phyloP scores from a whole-genome alignment of 2,113 vertebrate species.

The Microcebus jonahi region DNA sequence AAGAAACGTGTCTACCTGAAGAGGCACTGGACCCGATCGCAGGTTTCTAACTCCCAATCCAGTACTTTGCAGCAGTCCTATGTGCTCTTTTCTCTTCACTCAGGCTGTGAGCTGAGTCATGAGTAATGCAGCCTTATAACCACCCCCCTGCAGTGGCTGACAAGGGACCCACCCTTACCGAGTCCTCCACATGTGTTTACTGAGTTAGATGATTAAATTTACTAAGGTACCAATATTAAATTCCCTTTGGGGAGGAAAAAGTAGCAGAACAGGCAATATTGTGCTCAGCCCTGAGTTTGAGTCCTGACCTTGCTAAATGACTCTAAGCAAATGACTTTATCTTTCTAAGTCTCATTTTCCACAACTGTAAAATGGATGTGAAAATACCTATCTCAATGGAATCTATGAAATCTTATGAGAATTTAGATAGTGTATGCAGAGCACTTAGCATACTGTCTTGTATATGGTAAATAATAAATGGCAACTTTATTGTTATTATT shows the following conservation, averaged over 20 bases:
- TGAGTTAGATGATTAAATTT: neutral
- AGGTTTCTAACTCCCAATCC: neutral
- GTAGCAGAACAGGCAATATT: neutral
- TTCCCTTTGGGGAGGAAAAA: neutral
- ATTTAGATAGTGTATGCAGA: neutral
- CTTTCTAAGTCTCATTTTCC: neutral
- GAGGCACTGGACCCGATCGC: neutral
- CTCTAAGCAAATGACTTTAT: neutral
- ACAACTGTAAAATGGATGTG: neutral
- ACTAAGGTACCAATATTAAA: neutral
- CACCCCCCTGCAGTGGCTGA: neutral
- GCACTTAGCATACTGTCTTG: neutral
- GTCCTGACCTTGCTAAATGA: neutral
- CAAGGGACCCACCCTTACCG: fast-evolving
- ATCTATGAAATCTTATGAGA: neutral
- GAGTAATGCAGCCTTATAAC: neutral
- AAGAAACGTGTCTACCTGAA: neutral
- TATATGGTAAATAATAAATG: neutral
- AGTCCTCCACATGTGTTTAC: too few relatives aligned
- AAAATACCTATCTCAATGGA: neutral
- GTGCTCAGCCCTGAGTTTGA: neutral
- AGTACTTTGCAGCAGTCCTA: fast-evolving
- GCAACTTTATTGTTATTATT: neutral
- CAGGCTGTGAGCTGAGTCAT: neutral
- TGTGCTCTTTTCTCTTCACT: neutral